phyloP scores from a whole-genome alignment of 2,797 vertebrate genomes.

The Manis javanica region DNA sequence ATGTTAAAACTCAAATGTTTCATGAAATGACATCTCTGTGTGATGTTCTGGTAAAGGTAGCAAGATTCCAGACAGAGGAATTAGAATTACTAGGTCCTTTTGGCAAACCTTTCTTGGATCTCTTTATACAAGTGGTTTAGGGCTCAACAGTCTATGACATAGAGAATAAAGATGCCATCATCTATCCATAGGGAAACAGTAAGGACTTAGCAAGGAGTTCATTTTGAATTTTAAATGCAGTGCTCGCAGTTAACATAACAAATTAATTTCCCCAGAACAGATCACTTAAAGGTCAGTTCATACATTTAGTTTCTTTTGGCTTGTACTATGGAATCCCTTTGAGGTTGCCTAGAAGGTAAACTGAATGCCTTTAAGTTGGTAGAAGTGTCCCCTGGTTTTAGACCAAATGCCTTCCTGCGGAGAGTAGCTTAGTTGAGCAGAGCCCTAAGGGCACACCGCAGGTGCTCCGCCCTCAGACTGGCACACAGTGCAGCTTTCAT shows the following conservation, averaged over 20 bases:
- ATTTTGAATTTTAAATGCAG: conserved; percentile 52
- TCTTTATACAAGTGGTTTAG: neutral
- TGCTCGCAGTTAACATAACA: conserved; percentile 19
- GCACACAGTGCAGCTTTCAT: neutral
- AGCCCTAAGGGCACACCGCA: neutral
- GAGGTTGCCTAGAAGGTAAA: neutral
- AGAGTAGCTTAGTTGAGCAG: neutral
- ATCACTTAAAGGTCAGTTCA: neutral
- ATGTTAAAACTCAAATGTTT: neutral
- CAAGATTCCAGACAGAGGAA: neutral
- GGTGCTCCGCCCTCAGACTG: neutral
- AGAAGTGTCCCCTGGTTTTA: neutral
- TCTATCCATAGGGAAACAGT: neutral
- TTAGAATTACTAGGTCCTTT: neutral
- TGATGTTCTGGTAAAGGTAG: conserved; percentile 21
- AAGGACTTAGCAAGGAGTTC: neutral
- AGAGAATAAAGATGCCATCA: neutral
- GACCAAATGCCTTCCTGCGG: neutral
- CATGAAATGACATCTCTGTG: conserved; percentile 36
- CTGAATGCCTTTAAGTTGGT: neutral
- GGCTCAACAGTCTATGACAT: neutral
- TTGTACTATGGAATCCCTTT: neutral
- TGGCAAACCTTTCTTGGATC: neutral
- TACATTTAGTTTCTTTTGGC: neutral
- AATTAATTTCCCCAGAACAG: neutral